Evolutionary conservation across 1,140 invertebrate species (phyloP), one percentile per base, ranked within the genome.

Genomic region (Dysdera silvatica): DNA sequence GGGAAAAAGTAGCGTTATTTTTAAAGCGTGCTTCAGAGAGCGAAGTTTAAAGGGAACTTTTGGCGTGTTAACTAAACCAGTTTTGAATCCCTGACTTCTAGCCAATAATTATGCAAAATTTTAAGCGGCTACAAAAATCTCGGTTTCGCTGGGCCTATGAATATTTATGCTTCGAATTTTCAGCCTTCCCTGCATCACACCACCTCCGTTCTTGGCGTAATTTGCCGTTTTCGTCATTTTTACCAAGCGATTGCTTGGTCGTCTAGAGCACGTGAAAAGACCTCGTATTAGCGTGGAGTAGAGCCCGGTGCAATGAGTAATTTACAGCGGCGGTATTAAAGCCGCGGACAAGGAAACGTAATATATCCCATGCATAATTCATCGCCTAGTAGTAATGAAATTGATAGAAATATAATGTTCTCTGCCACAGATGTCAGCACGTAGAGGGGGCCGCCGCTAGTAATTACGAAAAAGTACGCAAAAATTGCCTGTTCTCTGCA

Each of bases 141-240:
- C 61, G 61, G 61, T 63, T 63, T 63, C 61, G 37, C 28, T n/a
- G n/a, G n/a, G 20, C 35, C 32, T 40, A 63, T 63, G 61, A 63
- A 63, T 63, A 63, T 63, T 63, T 63, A 63, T 63, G 61, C 55
- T 23, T 45, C 29, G 26, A 63, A 55, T 63, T 63, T 63, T 56
- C 61, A 47, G 52, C 29, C 56, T 41, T 55, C 55, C 61, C 56
- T 56, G 48, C 61, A 56, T 56, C 52, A 41, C 16, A 1, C 20
- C 24, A 8, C n/a, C 37, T 14, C 43, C 20, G 29, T n/a, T n/a
- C n/a, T n/a, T n/a, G n/a, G n/a, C n/a, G n/a, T n/a, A 49, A 12
- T 10, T 28, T 28, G 10, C 32, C 33, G 12, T 16, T 35, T 12
- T 18, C 32, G 4, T 33, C 43, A 58, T 14, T 24, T 28, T 33